Conservation (phyloP, 2,113 vertebrate species). For the Phaetusa simplex region DNA sequence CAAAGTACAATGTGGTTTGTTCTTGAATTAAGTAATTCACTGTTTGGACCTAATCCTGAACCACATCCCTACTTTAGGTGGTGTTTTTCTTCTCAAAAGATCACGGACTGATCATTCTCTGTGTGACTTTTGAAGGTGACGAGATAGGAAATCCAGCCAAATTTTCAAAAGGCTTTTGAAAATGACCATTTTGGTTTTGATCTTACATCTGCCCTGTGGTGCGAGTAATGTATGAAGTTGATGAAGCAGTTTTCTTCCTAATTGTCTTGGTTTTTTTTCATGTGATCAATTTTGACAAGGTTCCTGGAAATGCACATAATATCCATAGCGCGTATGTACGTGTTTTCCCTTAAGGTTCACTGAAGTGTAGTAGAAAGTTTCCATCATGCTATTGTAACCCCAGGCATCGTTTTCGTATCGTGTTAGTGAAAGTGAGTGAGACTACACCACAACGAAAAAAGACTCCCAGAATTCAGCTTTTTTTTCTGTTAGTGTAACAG, state of each 20-base stretch:
- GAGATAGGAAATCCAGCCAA: constrained; percentile 8
- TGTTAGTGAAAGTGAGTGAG: constrained; percentile 63
- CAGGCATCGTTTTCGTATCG: constrained; percentile 29
- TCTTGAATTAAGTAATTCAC: background rate
- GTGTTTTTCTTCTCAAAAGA: background rate
- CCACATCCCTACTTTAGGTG: background rate
- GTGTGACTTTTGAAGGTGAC: background rate
- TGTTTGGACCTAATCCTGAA: background rate
- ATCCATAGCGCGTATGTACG: background rate
- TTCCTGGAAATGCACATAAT: constrained; percentile 35
- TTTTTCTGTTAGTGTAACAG: constrained; percentile 24
- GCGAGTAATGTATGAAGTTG: constrained; percentile 32
- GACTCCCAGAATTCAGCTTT: constrained; percentile 13
- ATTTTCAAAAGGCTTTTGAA: background rate
- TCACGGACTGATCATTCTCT: background rate
- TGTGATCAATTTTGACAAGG: constrained; percentile 32
- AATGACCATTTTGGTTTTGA: constrained; percentile 25
- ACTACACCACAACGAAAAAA: constrained; percentile 10
- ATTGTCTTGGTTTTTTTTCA: background rate
- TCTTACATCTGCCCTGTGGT: background rate
- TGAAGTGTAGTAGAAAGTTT: constrained; percentile 60
- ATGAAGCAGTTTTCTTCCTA: constrained; percentile 50
- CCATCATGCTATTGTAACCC: constrained; percentile 24
- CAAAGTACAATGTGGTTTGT: background rate
- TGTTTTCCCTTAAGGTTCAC: constrained; percentile 56